phyloP scores from a whole-genome alignment of 2,113 vertebrate genomes.

The Aix galericulata region DNA sequence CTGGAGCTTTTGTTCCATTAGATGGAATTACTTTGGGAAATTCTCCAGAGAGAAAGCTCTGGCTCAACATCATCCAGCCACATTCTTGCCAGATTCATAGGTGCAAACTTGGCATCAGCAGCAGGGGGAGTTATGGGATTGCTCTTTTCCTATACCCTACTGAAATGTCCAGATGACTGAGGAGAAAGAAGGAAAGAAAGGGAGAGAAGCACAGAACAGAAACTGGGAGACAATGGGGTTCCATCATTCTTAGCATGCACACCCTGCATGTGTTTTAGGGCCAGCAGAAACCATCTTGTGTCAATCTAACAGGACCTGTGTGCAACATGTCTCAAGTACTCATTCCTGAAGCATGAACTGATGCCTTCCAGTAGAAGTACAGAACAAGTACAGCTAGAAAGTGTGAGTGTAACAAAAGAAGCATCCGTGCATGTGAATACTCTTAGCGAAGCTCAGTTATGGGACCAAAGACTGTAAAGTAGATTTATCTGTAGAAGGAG shows the following conservation, averaged over 20 bases:
- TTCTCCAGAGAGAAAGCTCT: not conserved
- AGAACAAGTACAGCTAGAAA: not conserved
- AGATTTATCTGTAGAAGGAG: not conserved
- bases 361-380: not conserved
- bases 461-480: not conserved
- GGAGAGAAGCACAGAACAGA: not conserved
- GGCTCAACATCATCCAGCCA: not conserved
- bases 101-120: not conserved
- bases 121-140: not conserved
- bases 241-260: not conserved
- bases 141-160: not conserved
- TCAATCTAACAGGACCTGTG: not conserved
- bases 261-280: not conserved
- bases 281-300: not conserved
- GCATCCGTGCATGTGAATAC: not conserved
- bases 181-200: not conserved
- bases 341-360: not conserved
- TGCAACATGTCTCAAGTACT: not conserved
- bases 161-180: not conserved
- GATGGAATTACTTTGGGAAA: slow-evolving; percentile 55
- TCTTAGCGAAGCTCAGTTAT: not conserved
- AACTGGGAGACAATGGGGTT: not conserved
- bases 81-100: not conserved
- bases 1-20: not conserved
- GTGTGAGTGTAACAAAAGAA: not conserved